Base-by-base conservation (phyloP, 2,888 invertebrate genomes). In the Plebejus melissa region DNA sequence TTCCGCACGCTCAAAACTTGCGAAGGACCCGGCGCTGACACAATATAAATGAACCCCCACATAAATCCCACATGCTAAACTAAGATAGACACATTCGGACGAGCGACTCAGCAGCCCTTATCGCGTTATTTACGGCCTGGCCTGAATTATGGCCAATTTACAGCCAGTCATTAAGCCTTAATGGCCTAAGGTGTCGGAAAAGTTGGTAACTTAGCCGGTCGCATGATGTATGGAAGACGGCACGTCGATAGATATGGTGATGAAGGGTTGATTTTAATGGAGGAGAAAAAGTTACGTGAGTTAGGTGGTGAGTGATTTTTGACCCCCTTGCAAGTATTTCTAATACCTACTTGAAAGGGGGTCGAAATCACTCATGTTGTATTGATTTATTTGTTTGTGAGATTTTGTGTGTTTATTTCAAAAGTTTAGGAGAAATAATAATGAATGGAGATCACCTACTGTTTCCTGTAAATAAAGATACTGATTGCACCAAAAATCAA, bases 91-190 rank as follows among this genome's bases (percentile, higher is more conserved):
- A 87, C 86, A 86, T 83, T 86, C 83, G 87, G 87, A 87, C 87
- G 87, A 87, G 90, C 91, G 88, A 90, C 85, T 91, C 91, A 90
- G 90, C 92, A 81, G 89, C 91, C 93, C 92, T 93, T 93, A 93
- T 93, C 93, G 90, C 88, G 91, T 93, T 93, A 93, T 93, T 93
- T 93, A 93, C 88, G 88, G 86, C 86, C 83, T 80, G 81, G 83
- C 82, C 90, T 92, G 93, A 93, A 86, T 93, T 93, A 93, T 91
- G 91, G 93, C 92, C 93, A 92, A 93, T 93, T 93, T 92, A 90
- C 93, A 92, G 90, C 84, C 89, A 92, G 92, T 92, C 93, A 93
- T 93, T 93, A 93, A 89, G 86, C 88, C 90, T 88, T 92, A 93
- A 92, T 91, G 92, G 90, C 89, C 89, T 81, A 90, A 93, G 92